A percentile compares a stretch with the other conserved stretches of the same genome.
These are phyloP conservation scores for Cryptophagus acutangulus DNA, from an alignment of 2,888 invertebrate species.

Conservation along the genomic window DNA sequence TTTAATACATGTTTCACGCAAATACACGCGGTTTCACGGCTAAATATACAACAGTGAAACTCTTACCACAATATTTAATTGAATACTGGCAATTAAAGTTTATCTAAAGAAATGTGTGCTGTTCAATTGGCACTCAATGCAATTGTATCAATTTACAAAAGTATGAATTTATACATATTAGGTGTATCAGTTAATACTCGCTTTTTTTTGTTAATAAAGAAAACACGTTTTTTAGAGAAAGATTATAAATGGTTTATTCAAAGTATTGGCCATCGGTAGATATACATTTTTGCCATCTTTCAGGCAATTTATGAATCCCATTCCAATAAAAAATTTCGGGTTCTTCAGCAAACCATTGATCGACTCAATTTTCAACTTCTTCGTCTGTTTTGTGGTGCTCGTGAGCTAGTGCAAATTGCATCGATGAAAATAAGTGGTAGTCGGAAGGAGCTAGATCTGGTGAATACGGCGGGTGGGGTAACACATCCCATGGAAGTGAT, in stretches of 20 bases:
- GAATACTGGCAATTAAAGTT: too few relatives aligned
- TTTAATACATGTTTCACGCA: too few relatives aligned
- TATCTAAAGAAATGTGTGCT: too few relatives aligned
- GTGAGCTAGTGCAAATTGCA: slow-evolving; percentile 19
- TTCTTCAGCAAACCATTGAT: not conserved
- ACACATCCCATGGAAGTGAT: slow-evolving; percentile 17
- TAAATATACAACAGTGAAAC: too few relatives aligned
- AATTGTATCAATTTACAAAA: too few relatives aligned
- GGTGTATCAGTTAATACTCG: slow-evolving; percentile 1
- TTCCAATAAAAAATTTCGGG: too few relatives aligned
- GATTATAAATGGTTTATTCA: not conserved
- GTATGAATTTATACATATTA: too few relatives aligned
- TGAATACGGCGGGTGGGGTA: slow-evolving; percentile 23
- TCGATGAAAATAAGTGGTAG: slow-evolving; percentile 21
- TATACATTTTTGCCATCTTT: not conserved
- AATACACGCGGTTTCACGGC: too few relatives aligned
- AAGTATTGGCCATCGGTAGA: not conserved
- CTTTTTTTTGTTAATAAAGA: slow-evolving; percentile 2
- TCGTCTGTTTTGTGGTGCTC: slow-evolving; percentile 15
- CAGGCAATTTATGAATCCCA: slow-evolving; percentile 3
- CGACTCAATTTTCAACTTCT: slow-evolving; percentile 15
- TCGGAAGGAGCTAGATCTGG: slow-evolving; percentile 24
- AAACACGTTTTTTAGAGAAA: not conserved
- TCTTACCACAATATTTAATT: too few relatives aligned
- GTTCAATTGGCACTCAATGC: too few relatives aligned